phyloP scores from a whole-genome alignment of 2,113 vertebrate species.

The Menura novaehollandiae region DNA sequence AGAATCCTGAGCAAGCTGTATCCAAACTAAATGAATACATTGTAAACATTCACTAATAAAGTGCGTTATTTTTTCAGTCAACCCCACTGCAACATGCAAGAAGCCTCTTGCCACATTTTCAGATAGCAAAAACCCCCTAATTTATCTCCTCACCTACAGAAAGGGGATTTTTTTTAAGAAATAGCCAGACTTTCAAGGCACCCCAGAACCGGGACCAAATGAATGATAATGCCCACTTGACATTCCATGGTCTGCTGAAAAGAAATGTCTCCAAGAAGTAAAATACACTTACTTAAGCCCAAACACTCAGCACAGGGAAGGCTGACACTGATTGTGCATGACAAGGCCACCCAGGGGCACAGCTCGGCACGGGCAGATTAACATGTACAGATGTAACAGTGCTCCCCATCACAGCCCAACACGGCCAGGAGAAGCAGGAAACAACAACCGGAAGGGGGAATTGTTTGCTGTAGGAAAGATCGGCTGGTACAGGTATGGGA shows the following conservation, averaged over 20 bases:
- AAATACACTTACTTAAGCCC: conserved; percentile 19
- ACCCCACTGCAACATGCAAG: neutral
- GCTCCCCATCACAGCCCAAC: conserved; percentile 14
- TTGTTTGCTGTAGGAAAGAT: neutral
- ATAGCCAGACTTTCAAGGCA: neutral
- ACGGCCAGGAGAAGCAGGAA: neutral
- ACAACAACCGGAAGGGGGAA: neutral
- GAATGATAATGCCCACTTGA: neutral
- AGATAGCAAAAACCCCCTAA: neutral
- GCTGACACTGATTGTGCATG: conserved; percentile 46
- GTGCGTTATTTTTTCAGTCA: neutral
- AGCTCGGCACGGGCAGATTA: conserved; percentile 43
- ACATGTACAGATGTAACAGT: conserved; percentile 30
- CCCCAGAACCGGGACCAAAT: neutral
- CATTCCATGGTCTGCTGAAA: conserved; percentile 3
- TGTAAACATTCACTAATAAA: neutral
- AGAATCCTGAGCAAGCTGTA: neutral
- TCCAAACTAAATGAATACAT: neutral
- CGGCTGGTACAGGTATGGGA: neutral
- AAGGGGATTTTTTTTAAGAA: conserved; percentile 8
- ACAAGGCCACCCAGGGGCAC: conserved; percentile 65
- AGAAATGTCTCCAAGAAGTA: neutral
- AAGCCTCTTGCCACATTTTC: neutral
- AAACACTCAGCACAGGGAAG: conserved; percentile 1
- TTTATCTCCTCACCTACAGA: neutral